A percentile compares a stretch with the other conserved stretches of the same genome.
phyloP scores from a whole-genome alignment of 2,113 vertebrate genomes.

The Holacanthus passer region DNA sequence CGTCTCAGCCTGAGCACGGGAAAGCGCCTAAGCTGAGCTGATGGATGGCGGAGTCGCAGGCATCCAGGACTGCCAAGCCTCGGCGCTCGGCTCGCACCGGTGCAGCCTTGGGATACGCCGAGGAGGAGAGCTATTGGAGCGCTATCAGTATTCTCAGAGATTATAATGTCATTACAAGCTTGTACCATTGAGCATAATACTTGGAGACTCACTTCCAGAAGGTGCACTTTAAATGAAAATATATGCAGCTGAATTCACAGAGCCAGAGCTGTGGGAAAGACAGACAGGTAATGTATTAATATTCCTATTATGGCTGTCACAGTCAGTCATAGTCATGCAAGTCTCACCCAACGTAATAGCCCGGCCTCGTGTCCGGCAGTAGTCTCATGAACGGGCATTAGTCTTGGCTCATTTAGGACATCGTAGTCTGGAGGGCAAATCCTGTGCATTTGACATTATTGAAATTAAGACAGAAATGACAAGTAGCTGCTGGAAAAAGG shows the following conservation, averaged over 20 bases:
- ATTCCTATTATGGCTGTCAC: conserved; percentile 57
- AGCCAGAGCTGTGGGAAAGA: conserved; percentile 10
- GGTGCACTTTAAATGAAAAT: conserved; percentile 59
- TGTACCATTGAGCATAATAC: conserved; percentile 52
- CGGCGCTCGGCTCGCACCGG: conserved; percentile 48
- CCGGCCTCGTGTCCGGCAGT: conserved; percentile 52
- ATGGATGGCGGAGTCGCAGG: conserved; percentile 72
- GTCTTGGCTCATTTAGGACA: conserved; percentile 66
- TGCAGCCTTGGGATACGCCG: conserved; percentile 64
- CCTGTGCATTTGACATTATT: conserved; percentile 27
- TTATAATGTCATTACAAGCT: conserved; percentile 77
- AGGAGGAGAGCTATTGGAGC: conserved; percentile 58
- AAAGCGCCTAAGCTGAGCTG: conserved; percentile 68
- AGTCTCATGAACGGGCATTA: conserved; percentile 51
- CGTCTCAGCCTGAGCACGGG: conserved; percentile 59
- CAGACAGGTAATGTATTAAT: conserved; percentile 48
- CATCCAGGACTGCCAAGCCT: conserved; percentile 58
- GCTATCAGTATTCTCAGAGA: conserved; percentile 68
- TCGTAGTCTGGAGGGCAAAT: conserved; percentile 49
- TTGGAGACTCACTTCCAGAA: conserved; percentile 41
- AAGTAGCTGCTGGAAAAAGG: conserved; percentile 10
- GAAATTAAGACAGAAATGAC: conserved; percentile 34
- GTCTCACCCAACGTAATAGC: conserved; percentile 43
- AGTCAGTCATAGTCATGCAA: conserved; percentile 46
- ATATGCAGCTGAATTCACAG: conserved; percentile 24